These are phyloP conservation scores for Perca fluviatilis DNA, from an alignment of 2,113 vertebrate genomes.

Conservation along the genomic window DNA sequence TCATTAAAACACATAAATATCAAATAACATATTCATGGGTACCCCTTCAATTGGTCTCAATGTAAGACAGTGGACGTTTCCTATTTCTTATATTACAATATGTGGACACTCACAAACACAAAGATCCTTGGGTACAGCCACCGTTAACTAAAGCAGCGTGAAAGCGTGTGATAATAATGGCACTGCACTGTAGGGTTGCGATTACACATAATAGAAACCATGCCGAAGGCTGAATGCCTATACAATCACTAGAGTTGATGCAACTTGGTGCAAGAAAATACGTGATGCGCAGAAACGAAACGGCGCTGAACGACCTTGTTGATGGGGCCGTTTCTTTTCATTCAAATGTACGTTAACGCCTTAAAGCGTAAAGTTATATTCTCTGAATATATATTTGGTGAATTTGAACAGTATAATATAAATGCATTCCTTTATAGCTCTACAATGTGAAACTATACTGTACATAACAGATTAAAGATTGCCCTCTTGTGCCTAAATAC, in stretches of 20 bases:
- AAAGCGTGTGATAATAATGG: background rate
- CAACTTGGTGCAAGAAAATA: too few species aligned
- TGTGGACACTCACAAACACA: background rate
- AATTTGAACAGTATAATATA: background rate
- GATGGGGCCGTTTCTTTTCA: too few species aligned
- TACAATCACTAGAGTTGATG: conserved; percentile 46
- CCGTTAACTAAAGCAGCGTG: too few species aligned
- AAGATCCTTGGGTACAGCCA: background rate
- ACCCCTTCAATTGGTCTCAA: background rate
- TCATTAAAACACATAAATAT: background rate
- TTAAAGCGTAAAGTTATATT: too few species aligned
- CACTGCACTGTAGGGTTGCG: too few species aligned
- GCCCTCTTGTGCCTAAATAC: conserved; percentile 65
- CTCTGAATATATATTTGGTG: background rate
- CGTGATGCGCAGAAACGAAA: too few species aligned
- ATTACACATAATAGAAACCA: too few species aligned
- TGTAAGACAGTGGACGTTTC: background rate
- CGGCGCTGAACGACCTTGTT: too few species aligned
- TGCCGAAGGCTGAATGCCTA: too few species aligned
- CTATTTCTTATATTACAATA: background rate
- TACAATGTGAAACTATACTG: background rate
- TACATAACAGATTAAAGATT: conserved; percentile 11
- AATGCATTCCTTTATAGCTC: background rate
- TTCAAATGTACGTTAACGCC: too few species aligned
- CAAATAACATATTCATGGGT: background rate